phyloP scores from a whole-genome alignment of 2,113 vertebrate genomes.

The Nannospalax galili region DNA sequence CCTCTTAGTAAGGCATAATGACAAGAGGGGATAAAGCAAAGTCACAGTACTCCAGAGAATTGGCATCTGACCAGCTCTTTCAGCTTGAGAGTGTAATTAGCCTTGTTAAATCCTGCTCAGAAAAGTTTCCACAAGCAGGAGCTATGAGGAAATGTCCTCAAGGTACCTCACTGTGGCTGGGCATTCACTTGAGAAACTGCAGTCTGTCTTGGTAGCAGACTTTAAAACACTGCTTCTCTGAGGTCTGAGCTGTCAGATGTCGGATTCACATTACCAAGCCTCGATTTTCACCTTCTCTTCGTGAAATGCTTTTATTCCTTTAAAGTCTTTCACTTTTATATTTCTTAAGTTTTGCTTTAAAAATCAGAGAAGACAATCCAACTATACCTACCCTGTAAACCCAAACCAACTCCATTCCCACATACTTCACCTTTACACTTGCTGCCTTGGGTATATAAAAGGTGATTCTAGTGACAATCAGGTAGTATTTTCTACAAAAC shows the following conservation, averaged over 20 bases:
- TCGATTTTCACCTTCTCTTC: background rate
- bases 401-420: background rate
- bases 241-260: background rate
- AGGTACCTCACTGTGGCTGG: background rate
- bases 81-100: background rate
- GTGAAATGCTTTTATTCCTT: background rate
- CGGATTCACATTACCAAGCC: background rate
- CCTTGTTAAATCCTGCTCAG: background rate
- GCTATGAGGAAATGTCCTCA: background rate
- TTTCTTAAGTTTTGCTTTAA: slow-evolving; percentile 24
- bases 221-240: background rate
- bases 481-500: background rate
- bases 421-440: background rate
- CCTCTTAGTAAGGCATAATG: background rate
- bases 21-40: background rate
- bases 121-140: background rate
- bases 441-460: background rate
- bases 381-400: background rate
- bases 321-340: background rate
- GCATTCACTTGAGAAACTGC: background rate
- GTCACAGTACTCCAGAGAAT: background rate
- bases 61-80: background rate
- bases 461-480: background rate
- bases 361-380: background rate
- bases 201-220: background rate